Evolutionary conservation across 2,113 vertebrate genomes (phyloP), one percentile per base, ranked within the genome.

Genomic region (Pseudois nayaur): DNA sequence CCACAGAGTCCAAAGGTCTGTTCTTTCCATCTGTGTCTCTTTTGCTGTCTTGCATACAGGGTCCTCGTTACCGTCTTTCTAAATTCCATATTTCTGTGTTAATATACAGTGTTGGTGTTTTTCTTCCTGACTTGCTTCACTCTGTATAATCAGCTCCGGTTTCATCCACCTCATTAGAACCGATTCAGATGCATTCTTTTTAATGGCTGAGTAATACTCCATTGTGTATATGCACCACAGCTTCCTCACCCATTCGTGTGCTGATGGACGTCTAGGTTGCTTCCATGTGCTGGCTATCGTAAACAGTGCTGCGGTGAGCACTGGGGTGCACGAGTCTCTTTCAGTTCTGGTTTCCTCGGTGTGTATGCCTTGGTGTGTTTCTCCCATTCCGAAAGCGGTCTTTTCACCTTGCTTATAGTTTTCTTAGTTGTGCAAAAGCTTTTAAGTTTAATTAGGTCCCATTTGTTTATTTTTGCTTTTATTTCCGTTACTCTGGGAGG

Each of bases 71-170:
- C 9, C n/a, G 6, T 71, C 67, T 71, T 40, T 40, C n/a, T 71
- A 71, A 36, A 71, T 40, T 23, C 1, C 10, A 40, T 40, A 1
- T 71, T 1, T 71, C 12, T 40, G 67, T 0, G 0, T 40, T 71
- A 36, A 0, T 23, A 11, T 11, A 40, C 5, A 2, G 19, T 12
- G 2, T 12, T 36, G 67, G 19, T 3, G 0, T 40, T 40, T 36
- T 71, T 12, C n/a, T 23, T 71, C 1, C 10, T 71, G 64, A 0
- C 64, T 71, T 23, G 40, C 67, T 71, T 40, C n/a, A 40, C 19
- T 36, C 19, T 71, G 67, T 3, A 67, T 67, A 67, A 36, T 67
- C 10, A 8, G 64, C 17, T 67, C 8, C 2, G 21, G 17, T 12
- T 36, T 23, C 9, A 23, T 36, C 67, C n/a, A 21, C 67, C 17